A percentile compares a stretch with the other conserved stretches of the same genome.
These are phyloP conservation scores for Orgyia antiqua DNA, from an alignment of 2,888 invertebrate species.

Conservation along the genomic window DNA sequence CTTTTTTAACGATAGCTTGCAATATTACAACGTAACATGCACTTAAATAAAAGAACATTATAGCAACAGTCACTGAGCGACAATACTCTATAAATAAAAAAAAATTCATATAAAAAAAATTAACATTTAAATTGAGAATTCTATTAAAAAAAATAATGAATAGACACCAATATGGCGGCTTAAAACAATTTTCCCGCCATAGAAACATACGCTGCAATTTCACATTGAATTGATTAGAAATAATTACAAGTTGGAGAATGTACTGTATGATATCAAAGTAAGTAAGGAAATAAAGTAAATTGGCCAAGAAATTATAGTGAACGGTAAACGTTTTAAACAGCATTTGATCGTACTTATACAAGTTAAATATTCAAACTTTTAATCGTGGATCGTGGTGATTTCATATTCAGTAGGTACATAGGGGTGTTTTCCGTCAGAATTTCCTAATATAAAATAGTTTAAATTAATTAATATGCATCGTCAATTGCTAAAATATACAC, in stretches of 20 bases:
- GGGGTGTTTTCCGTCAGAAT: conserved; percentile 1
- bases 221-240: conserved; percentile 23
- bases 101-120: no score
- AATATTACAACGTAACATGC: no score
- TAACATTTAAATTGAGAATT: not conserved
- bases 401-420: conserved; percentile 3
- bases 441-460: not conserved
- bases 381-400: conserved; percentile 2
- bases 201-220: conserved; percentile 19
- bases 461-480: not conserved
- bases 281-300: conserved; percentile 17
- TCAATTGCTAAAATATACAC: conserved; percentile 4
- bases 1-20: not conserved
- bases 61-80: no score
- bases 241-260: conserved; percentile 19
- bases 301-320: conserved; percentile 24
- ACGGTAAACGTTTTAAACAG: conserved; percentile 6
- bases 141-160: no score
- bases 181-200: conserved; percentile 18
- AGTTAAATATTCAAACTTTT: not conserved
- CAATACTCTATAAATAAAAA: no score
- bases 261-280: conserved; percentile 15
- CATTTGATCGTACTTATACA: conserved; percentile 14
- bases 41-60: no score
- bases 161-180: conserved; percentile 17